Base-by-base conservation (phyloP, 2,797 vertebrate species). In the Poecilia wingei region DNA sequence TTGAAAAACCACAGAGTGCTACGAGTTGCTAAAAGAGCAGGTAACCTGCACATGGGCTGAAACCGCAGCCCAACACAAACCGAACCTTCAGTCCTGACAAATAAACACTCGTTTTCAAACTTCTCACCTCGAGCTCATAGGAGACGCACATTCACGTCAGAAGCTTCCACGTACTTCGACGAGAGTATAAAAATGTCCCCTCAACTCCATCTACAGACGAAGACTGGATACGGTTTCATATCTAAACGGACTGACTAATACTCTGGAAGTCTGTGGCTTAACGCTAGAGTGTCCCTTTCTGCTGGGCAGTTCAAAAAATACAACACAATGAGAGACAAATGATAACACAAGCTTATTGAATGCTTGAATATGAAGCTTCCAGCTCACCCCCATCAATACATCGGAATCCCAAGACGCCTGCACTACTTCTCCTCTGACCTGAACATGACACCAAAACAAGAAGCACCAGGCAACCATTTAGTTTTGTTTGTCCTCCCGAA, bases 391-490 rank as follows among this genome's bases (percentile, higher is more conserved):
- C 6, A 5, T 22, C 74, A 76, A 87, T 20, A 77, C 79, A 81
- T 55, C 78, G 84, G 69, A 84, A 81, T 88, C 82, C 79, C 88
- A 69, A 79, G 82, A 92, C 89, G 85, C 86, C 83, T 86, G 82
- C 79, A 73, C 55, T 78, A 80, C 79, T 78, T 87, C 85, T 91
- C 87, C 82, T 82, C 78, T 93, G 91, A 91, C 88, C 92, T 2
- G 80, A 92, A 93, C 91, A 91, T 82, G 81, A 94, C 90, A 87
- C 92, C 92, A 70, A 79, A 75, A 91, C 79, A 86, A 91, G 90
- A 91, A 91, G 91, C 90, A 87, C 77, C 78, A 90, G 39, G 89
- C 87, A 86, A 85, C 91, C 86, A 80, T 93, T 93, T 90, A 86
- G 90, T 88, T 93, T 86, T 86, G 90, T 92, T 91, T 91, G 85